Evolutionary conservation across 2,888 invertebrate species (phyloP), one percentile per base, ranked within the genome.

Genomic region (Stegana nigrithorax): DNA sequence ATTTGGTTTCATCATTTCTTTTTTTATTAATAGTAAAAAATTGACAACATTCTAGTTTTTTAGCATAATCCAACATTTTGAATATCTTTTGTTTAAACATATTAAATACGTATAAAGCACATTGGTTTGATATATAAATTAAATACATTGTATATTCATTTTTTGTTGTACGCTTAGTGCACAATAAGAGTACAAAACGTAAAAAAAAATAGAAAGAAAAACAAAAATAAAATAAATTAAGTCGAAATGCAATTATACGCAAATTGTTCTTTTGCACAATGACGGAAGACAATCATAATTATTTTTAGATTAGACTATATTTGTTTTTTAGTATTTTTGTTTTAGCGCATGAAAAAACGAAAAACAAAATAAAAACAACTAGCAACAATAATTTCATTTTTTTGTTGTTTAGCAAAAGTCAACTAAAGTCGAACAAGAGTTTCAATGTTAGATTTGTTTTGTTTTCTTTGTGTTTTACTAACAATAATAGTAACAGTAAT

Each of bases 201-300:
- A 47, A 64, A 58, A 55, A 61, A 50, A 64, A 50, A 58, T 59
- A 7, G 57, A 56, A 42, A 55, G 51, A 59, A 44, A 60, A 51
- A 55, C 17, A 53, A 60, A 63, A 60, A 60, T 29, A 55, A 73
- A 67, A 39, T 51, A 29, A 51, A 51, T 53, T 29, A 53, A 36
- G 39, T 26, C 8, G 17, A 44, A 57, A 57, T 57, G 57, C 57
- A 57, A 26, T 42, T 57, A 42, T 27, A 32, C 21, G 12, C 14
- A 50, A 39, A 50, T 50, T 50, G 26, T 50, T 56, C 19, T 14
- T 27, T 58, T 58, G 58, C 45, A 47, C 47, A 58, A 45, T 26
- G 27, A 32, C 45, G 59, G 59, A 59, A 59, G 59, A 59, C 59
- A 47, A 47, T 50, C 14, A 50, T 26, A 26, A 50, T n/a, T 5